Evolutionary conservation across 2,113 vertebrate species (phyloP).

Genomic region (Pontoporia blainvillei): DNA sequence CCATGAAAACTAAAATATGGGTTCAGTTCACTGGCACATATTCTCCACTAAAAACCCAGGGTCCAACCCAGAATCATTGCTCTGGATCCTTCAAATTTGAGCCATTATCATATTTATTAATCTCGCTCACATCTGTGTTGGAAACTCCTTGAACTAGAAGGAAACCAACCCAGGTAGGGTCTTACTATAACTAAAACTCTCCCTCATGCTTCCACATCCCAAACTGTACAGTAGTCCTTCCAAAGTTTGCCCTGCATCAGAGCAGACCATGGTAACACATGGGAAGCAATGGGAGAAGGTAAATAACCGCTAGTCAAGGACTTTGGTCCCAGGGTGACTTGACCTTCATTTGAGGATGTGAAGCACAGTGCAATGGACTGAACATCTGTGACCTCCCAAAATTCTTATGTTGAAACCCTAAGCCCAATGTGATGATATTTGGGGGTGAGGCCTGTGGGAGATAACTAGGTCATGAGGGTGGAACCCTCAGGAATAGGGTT

Average conservation of each 20-base stretch:
- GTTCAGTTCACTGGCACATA: background rate
- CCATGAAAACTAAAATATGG: background rate
- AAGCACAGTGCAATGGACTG: background rate
- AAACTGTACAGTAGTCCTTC: background rate
- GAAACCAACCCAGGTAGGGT: background rate
- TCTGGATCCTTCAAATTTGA: conserved; percentile 24
- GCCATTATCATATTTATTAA: conserved; percentile 2
- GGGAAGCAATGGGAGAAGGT: background rate
- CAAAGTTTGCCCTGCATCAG: background rate
- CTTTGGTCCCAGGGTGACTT: background rate
- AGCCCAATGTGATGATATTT: background rate
- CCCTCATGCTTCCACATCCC: background rate
- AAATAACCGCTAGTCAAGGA: background rate
- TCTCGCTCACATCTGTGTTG: background rate
- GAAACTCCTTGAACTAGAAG: background rate
- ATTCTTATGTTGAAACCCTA: background rate
- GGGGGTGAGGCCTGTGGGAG: background rate
- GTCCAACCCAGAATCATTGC: background rate
- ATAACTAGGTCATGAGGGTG: background rate
- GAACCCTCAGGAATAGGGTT: background rate
- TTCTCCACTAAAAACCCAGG: background rate
- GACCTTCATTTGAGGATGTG: background rate
- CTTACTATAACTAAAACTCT: background rate
- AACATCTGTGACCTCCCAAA: background rate
- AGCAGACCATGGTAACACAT: background rate